phyloP scores from a whole-genome alignment of 2,113 vertebrate genomes.

The Odocoileus virginianus region DNA sequence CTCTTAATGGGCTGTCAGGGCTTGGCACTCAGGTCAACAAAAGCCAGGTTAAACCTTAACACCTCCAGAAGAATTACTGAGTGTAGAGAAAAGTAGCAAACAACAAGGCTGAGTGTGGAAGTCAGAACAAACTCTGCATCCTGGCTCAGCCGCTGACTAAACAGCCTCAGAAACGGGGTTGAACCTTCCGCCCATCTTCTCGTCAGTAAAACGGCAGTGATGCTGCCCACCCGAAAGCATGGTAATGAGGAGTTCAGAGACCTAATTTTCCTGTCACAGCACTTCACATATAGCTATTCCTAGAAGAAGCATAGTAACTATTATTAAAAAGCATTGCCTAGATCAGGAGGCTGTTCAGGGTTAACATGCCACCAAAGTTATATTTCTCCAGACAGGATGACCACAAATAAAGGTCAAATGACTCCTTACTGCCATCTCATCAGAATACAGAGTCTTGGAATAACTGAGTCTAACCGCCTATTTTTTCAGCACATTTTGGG shows the following conservation, averaged over 20 bases:
- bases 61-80: neutral
- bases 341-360: neutral
- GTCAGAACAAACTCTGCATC: neutral
- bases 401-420: neutral
- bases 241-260: neutral
- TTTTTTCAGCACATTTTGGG: neutral
- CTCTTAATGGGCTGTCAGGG: neutral
- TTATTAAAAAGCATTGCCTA: neutral
- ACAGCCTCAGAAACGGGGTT: neutral
- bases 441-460: neutral
- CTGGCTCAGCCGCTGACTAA: neutral
- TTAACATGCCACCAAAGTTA: neutral
- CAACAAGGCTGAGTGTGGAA: neutral
- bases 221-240: neutral
- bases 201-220: neutral
- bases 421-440: neutral
- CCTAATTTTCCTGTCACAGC: neutral
- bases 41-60: constrained; percentile 31
- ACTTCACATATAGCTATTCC: neutral
- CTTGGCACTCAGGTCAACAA: neutral
- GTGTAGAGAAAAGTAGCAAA: neutral
- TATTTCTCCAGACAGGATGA: neutral
- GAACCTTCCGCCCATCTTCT: neutral
- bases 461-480: neutral
- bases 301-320: neutral